Evolutionary conservation across 2,888 invertebrate species (phyloP), one percentile per base, ranked within the genome.

Genomic region (Eudemis profundana): DNA sequence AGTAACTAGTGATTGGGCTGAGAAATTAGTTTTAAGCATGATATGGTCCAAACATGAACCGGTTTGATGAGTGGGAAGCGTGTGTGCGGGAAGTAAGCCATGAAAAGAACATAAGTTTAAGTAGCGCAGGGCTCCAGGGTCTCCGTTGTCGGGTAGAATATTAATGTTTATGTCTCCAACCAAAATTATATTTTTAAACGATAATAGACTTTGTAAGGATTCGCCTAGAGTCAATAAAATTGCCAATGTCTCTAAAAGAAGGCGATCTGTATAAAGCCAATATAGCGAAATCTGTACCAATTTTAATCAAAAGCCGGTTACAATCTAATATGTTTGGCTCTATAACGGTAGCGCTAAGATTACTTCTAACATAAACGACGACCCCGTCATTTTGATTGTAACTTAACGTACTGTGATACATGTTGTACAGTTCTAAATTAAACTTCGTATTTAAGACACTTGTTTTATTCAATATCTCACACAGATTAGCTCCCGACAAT

Each of bases 31-130:
- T 8, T 44, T 44, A 19, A 44, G 44, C 15, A 44, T 15, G 19
- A 44, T 44, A 19, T 44, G 44, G 15, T 44, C 44, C 19, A 44
- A 44, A 12, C 19, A 44, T 7, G 19, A 44, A 2, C 44, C 44
- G 44, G 19, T 44, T 44, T 44, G 44, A 44, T 44, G 44, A 7
- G 44, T 44, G 10, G 44, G 44, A 44, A 44, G 15, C 44, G 44
- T 15, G 42, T 42, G 42, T 14, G 42, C 42, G 15, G 42, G 42
- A 7, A 42, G 42, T 42, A 42, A 42, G 14, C 42, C 42, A 14
- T 42, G 42, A 7, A 42, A 42, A 4, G 42, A 14, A 7, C 42
- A 42, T 42, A 42, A 5, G 27, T 27, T 7, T 27, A 27, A 7
- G 7, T 27, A 27, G 27, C 27, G 4, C 27, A 5, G 27, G 27